Evolutionary conservation across 2,888 invertebrate species (phyloP).

Genomic region (Rhamnusium bicolor): DNA sequence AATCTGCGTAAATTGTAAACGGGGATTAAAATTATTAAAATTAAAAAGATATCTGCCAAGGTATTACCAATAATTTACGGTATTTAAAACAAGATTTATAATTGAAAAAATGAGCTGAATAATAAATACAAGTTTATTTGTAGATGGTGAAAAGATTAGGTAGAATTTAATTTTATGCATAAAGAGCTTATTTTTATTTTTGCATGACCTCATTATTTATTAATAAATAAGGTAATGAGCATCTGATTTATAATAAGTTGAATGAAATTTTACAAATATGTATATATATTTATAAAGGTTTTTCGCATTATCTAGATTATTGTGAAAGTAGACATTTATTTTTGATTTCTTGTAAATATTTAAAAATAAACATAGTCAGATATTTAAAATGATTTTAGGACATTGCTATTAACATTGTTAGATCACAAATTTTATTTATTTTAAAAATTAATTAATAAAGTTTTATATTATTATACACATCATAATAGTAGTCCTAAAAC

Average conservation of each 20-base stretch:
- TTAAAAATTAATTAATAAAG: no score
- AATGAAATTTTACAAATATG: background rate
- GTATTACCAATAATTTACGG: background rate
- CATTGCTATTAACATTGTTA: no score
- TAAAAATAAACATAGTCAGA: no score
- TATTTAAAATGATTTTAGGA: no score
- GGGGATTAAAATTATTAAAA: background rate
- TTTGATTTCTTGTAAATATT: no score
- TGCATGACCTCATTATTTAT: background rate
- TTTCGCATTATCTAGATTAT: background rate
- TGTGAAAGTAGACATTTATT: no score
- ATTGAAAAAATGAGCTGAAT: background rate
- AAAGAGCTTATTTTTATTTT: background rate
- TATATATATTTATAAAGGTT: background rate
- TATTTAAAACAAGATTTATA: background rate
- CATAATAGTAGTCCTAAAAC: no score
- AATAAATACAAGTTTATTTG: slow-evolving; percentile 4
- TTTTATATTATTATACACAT: no score
- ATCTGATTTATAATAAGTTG: background rate
- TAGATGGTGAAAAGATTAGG: background rate
- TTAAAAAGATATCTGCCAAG: background rate
- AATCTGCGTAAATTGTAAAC: background rate
- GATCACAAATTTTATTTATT: no score
- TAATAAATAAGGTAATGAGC: background rate
- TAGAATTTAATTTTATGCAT: background rate